Evolutionary conservation across 1,140 invertebrate genomes (phyloP).

Genomic region (Phymastichus coffea): DNA sequence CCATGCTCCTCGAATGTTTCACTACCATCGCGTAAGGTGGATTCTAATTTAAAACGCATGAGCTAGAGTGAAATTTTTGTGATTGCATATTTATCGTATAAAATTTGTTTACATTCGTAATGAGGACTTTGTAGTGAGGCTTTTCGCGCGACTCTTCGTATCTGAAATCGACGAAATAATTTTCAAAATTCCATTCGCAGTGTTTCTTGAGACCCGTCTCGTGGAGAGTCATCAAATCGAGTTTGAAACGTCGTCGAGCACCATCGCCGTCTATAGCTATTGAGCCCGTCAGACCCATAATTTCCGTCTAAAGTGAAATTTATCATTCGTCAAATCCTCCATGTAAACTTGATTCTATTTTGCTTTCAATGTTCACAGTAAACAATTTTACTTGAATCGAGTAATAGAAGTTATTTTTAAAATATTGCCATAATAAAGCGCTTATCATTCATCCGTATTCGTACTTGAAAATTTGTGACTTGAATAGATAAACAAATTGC

Average conservation of each 20-base stretch:
- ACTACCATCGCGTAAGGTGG: conserved; percentile 82
- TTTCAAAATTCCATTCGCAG: conserved; percentile 67
- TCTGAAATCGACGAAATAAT: conserved; percentile 48
- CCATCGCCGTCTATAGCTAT: conserved; percentile 82
- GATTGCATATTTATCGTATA: no score
- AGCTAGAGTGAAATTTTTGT: no score
- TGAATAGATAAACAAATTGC: no score
- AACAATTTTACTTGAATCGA: conserved; percentile 34
- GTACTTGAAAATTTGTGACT: no score
- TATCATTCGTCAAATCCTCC: conserved; percentile 50
- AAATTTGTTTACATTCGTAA: conserved; percentile 69
- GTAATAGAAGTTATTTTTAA: conserved; percentile 52
- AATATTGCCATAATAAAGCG: no score
- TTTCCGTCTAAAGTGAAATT: no score
- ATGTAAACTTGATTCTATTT: no score
- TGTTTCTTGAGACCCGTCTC: conserved; percentile 66
- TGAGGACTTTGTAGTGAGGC: conserved; percentile 80
- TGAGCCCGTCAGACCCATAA: conserved; percentile 78
- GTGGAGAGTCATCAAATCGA: conserved; percentile 76
- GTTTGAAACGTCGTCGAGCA: conserved; percentile 72
- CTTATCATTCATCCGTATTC: no score
- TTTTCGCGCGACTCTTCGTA: conserved; percentile 66
- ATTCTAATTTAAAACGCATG: no score
- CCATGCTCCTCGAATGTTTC: conserved; percentile 63
- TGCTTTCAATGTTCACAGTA: no score